Base-by-base conservation (phyloP, 2,797 vertebrate genomes). In the Pempheris klunzingeri region DNA sequence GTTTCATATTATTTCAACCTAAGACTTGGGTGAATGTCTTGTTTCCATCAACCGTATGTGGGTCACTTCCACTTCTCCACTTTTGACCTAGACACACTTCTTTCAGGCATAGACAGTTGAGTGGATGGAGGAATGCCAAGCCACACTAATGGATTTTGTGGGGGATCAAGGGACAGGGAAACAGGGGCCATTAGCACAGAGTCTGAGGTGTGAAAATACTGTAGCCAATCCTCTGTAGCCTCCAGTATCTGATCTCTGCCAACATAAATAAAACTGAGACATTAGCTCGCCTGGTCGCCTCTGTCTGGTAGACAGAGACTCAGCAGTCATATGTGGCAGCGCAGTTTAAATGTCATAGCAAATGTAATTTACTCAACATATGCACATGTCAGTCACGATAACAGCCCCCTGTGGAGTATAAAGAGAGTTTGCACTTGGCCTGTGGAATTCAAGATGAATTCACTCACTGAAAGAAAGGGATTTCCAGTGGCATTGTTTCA, bases 221-320 rank as follows among this genome's bases (percentile, higher is more conserved):
- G 68, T 67, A 72, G 81, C 80, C 86, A 86, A 84, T 92, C 87
- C 87, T 83, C 84, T 55, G 54, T 69, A 74, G 87, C 72, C 80
- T 85, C 71, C 55, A 66, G 80, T 89, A 81, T 94, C 90, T 89
- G 85, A 92, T 92, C 79, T 59, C 87, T 71, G 88, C 90, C 91
- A 94, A 92, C 90, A 81, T 94, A 95, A 95, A 95, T 92, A 93
- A 89, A 95, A 90, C 84, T 47, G 74, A 88, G 88, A 83, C 87
- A 84, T 90, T 91, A 85, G 83, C 76, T 74, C 9, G 82, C 78
- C 81, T 74, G 74, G 81, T 82, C 88, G 87, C 88, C 86, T 84
- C 84, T 65, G 87, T 78, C 79, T 87, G 71, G 26, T 80, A 28
- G 86, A 81, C 75, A 38, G 80, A 91, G 68, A 72, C 72, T 72